Conservation (phyloP, 1,140 invertebrate genomes). For the Mamestra configurata region DNA sequence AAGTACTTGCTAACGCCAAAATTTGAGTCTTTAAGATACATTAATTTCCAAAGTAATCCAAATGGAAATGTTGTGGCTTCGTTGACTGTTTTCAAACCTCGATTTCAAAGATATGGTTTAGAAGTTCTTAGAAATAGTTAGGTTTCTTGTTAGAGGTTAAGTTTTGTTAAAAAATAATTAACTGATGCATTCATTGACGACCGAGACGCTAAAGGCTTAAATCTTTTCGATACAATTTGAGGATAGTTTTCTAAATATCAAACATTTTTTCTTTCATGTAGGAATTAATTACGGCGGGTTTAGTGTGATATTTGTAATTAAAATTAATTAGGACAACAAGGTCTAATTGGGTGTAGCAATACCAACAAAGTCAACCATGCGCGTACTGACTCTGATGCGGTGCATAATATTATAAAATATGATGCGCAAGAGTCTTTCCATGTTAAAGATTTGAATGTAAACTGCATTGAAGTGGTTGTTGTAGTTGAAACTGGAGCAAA, state of each 20-base stretch:
- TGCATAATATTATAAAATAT: background rate
- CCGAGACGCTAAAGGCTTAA: too few relatives aligned
- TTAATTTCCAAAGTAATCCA: background rate
- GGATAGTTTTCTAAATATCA: too few relatives aligned
- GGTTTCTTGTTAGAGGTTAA: too few relatives aligned
- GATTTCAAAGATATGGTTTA: background rate
- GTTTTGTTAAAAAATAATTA: background rate
- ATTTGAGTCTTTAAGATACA: background rate
- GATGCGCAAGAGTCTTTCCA: background rate
- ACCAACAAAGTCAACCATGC: background rate
- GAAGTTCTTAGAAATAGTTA: background rate
- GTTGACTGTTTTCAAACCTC: background rate
- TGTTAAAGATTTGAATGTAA: background rate
- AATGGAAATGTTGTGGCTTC: background rate
- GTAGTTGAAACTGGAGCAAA: background rate
- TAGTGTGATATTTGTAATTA: conserved; percentile 1
- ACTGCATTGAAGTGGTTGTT: background rate
- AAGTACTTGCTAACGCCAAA: background rate
- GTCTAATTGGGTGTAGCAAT: conserved; percentile 27
- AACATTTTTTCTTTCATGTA: too few relatives aligned
- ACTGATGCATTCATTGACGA: background rate
- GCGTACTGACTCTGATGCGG: background rate
- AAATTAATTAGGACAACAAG: conserved; percentile 33
- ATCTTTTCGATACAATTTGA: too few relatives aligned
- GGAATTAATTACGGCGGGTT: background rate